Evolutionary conservation across 2,797 vertebrate species (phyloP).

Genomic region (Phrynocephalus guinanensis): DNA sequence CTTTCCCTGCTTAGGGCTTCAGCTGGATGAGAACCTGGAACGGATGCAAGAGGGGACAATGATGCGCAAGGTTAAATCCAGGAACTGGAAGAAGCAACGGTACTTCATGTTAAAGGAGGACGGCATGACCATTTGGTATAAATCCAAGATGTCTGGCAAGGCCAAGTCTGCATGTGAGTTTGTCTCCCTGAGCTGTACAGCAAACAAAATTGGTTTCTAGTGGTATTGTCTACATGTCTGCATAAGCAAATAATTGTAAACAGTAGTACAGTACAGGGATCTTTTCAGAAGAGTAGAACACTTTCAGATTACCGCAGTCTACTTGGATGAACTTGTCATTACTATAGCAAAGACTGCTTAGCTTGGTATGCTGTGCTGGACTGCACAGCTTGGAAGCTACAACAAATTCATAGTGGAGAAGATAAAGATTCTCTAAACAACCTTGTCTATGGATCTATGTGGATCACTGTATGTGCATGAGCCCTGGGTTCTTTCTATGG

Average conservation of each 20-base stretch:
- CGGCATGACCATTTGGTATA: slow-evolving; percentile 91
- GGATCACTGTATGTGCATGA: not conserved
- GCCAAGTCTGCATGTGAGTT: slow-evolving; percentile 92
- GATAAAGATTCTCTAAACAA: not conserved
- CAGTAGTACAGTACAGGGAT: not conserved
- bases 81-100: slow-evolving; percentile 90
- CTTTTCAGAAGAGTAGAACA: not conserved
- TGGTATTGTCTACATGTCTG: not conserved
- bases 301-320: not conserved
- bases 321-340: not conserved
- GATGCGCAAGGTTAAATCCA: slow-evolving; percentile 93
- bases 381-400: not conserved
- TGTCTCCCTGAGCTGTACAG: not conserved
- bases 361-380: not conserved
- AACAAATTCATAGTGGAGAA: not conserved
- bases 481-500: not conserved
- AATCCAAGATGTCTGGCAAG: slow-evolving; percentile 87
- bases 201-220: not conserved
- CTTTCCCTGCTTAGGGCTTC: slow-evolving; percentile 78
- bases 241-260: not conserved
- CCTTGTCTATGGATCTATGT: not conserved
- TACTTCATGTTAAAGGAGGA: slow-evolving; percentile 92
- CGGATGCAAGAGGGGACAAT: slow-evolving; percentile 87
- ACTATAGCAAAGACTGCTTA: not conserved
- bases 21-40: slow-evolving; percentile 81